A percentile compares a stretch with the other conserved stretches of the same genome.
phyloP scores from a whole-genome alignment of 2,888 invertebrate species.

The Drosophila emarginata region DNA sequence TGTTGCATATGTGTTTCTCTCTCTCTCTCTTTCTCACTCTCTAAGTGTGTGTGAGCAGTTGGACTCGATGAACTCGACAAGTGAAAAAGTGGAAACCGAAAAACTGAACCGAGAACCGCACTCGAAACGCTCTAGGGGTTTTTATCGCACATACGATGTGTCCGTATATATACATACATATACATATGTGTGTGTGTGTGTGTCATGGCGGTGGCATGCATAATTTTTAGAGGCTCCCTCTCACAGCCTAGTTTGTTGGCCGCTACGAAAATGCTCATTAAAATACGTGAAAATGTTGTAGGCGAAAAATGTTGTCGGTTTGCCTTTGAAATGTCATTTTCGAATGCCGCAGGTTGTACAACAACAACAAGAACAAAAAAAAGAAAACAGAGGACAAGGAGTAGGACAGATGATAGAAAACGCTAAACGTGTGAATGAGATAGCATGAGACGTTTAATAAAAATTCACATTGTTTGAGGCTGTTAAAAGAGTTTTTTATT shows the following conservation, averaged over 20 bases:
- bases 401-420: not conserved
- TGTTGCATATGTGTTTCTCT: constrained; percentile 21
- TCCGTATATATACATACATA: not conserved
- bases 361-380: not conserved
- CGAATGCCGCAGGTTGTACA: constrained; percentile 35
- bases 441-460: constrained; percentile 1
- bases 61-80: constrained; percentile 8
- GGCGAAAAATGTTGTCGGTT: constrained; percentile 63
- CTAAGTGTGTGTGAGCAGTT: not conserved
- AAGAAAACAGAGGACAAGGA: not conserved
- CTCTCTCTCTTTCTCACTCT: not conserved
- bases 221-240: constrained; percentile 36
- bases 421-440: not conserved
- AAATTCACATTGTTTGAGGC: constrained; percentile 13
- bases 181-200: constrained; percentile 25
- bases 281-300: constrained; percentile 65
- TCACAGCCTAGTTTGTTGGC: constrained; percentile 6
- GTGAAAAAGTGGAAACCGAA: constrained; percentile 12
- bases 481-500: constrained; percentile 1
- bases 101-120: constrained; percentile 41
- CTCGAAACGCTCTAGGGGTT: constrained; percentile 55
- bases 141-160: constrained; percentile 61
- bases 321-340: constrained; percentile 65
- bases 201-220: constrained; percentile 53
- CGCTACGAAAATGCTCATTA: constrained; percentile 63